Base-by-base conservation (phyloP, 2,797 vertebrate genomes). In the Parotocinclus haroldoi region DNA sequence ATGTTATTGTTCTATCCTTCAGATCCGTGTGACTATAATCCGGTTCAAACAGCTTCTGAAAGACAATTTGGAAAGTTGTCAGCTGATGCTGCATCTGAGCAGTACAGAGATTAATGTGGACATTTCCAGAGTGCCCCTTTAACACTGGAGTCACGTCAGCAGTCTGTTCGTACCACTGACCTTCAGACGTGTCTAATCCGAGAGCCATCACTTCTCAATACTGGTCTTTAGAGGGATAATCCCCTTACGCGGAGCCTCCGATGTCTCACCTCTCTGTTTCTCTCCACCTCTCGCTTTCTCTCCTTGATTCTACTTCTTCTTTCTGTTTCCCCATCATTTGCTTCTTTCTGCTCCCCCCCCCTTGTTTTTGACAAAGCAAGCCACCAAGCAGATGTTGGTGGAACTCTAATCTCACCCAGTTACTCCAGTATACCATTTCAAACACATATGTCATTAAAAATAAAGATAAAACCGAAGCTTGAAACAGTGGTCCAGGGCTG, bases 151-250 rank as follows among this genome's bases (percentile, higher is more conserved):
- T 16, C 48, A 50, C 48, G 14, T 16, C 48, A n/a, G 48, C 14
- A 50, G 13, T 6, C 48, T 9, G 48, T 50, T 1, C 49, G 37
- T 7, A n/a, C 4, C 7, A n/a, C n/a, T 73, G 79, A 81, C 76
- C 79, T 79, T 72, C 72, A 66, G 69, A 57, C 78, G 44, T 63
- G 54, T 40, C 42, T 84, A 84, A 80, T 81, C 84, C 75, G 49
- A 38, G 49, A 54, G 36, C 17, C 53, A 46, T 50, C 80, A 76
- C 81, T 14, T 71, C 58, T 74, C 80, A 40, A 36, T 36, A 37
- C 77, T 78, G 76, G 42, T 73, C 67, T 78, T 84, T 63, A 80
- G 57, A 78, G 48, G 63, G 55, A 44, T 87, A 87, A 87, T 82
- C 85, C 83, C 40, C 82, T 89, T 80, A 85, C 51, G 27, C 55